Conservation (phyloP, 2,797 vertebrate species). For the Anguilla pacifica region DNA sequence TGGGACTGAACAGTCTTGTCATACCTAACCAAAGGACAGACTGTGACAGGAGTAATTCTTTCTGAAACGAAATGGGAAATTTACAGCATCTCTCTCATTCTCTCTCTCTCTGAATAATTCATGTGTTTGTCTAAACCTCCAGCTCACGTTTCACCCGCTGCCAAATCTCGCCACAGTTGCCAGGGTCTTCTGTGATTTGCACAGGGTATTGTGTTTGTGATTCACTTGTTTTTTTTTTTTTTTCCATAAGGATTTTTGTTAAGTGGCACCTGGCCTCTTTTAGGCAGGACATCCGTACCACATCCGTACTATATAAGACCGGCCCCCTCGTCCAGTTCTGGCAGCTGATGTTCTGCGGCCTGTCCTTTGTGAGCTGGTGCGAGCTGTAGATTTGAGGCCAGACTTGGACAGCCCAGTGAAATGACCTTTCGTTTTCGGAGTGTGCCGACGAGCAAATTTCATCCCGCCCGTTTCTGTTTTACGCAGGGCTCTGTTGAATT, state of each 20-base stretch:
- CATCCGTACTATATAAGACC: no score
- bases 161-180: background rate
- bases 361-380: background rate
- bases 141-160: background rate
- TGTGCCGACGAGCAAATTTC: background rate
- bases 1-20: background rate
- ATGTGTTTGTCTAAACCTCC: constrained; percentile 15
- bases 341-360: background rate
- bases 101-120: background rate
- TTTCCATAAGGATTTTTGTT: background rate
- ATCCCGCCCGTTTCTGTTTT: background rate
- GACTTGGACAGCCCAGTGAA: background rate
- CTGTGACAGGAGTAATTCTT: background rate
- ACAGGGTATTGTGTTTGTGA: background rate
- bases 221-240: background rate
- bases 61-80: constrained; percentile 3
- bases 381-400: background rate
- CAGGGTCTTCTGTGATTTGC: background rate
- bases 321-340: background rate
- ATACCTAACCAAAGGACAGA: background rate
- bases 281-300: no score
- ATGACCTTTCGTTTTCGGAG: background rate
- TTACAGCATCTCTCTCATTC: background rate
- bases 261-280: background rate
- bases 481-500: background rate